Evolutionary conservation across 2,888 invertebrate species (phyloP).

Genomic region (Chironomus tentans): DNA sequence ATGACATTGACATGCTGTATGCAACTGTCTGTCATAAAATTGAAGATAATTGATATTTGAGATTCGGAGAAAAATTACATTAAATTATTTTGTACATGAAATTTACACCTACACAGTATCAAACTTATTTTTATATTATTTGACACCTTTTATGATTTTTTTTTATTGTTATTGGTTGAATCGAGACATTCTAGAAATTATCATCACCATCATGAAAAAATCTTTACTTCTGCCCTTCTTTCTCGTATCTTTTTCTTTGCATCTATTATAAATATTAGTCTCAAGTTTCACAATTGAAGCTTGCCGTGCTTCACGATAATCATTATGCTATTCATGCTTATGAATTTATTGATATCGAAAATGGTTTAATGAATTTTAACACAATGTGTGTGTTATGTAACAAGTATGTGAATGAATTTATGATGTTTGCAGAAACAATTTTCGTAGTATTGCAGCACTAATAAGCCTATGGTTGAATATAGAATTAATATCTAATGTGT

Average conservation of each 20-base stretch:
- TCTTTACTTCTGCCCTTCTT: constrained; percentile 41
- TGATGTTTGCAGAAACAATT: background rate
- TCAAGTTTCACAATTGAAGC: too few species aligned
- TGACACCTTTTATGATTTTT: too few species aligned
- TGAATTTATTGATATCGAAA: background rate
- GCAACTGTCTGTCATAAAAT: too few species aligned
- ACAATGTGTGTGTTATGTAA: background rate
- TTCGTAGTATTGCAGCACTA: background rate
- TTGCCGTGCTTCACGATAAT: too few species aligned
- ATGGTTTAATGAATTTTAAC: background rate
- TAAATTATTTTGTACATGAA: background rate
- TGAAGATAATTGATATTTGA: background rate
- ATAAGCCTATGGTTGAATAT: background rate
- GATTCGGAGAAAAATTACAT: constrained; percentile 12
- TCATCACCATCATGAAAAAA: constrained; percentile 45
- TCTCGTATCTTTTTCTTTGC: constrained; percentile 6
- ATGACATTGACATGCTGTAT: background rate
- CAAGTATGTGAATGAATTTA: constrained; percentile 1
- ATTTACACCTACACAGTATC: background rate
- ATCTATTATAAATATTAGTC: too few species aligned
- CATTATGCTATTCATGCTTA: too few species aligned
- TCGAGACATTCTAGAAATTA: background rate
- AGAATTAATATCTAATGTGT: background rate
- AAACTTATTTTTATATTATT: background rate
- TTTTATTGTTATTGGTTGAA: background rate